Evolutionary conservation across 1,140 invertebrate species (phyloP).

Genomic region (Drosophila auraria): DNA sequence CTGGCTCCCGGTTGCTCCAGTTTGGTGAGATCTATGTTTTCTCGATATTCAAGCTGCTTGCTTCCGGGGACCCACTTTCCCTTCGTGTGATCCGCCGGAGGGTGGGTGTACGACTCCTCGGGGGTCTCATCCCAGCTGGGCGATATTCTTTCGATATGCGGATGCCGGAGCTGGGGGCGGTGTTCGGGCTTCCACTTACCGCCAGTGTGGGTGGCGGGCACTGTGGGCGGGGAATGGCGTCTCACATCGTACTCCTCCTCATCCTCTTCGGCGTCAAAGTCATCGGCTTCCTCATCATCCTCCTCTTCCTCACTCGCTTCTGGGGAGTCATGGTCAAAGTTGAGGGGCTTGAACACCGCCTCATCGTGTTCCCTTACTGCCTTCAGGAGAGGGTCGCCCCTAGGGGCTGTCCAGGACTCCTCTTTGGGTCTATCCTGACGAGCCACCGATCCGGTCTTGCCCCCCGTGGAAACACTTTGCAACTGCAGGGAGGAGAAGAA

Average conservation of each 20-base stretch:
- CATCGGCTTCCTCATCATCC: conserved; percentile 71
- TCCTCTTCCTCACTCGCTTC: conserved; percentile 85
- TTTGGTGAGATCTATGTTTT: conserved; percentile 86
- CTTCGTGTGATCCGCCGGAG: conserved; percentile 89
- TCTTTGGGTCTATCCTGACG: conserved; percentile 37
- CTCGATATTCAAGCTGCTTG: conserved; percentile 84
- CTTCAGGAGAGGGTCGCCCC: conserved; percentile 87
- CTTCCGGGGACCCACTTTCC: conserved; percentile 92
- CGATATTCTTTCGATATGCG: conserved; percentile 67
- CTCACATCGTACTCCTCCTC: conserved; percentile 86
- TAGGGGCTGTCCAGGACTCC: conserved; percentile 44
- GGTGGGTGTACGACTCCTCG: conserved; percentile 81
- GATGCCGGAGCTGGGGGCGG: conserved; percentile 59
- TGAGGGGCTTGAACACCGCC: conserved; percentile 79
- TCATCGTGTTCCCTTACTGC: conserved; percentile 86
- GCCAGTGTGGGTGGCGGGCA: conserved; percentile 89
- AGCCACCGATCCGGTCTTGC: conserved; percentile 80
- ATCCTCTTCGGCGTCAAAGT: conserved; percentile 86
- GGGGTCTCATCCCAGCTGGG: conserved; percentile 69
- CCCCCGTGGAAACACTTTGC: conserved; percentile 89
- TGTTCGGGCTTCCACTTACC: conserved; percentile 89
- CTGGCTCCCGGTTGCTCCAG: conserved; percentile 83
- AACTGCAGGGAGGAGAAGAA: conserved; percentile 94
- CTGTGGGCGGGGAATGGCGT: conserved; percentile 84
- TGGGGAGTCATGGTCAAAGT: conserved; percentile 77